Base-by-base conservation (phyloP, 2,888 invertebrate genomes). In the Hyalella azteca region DNA sequence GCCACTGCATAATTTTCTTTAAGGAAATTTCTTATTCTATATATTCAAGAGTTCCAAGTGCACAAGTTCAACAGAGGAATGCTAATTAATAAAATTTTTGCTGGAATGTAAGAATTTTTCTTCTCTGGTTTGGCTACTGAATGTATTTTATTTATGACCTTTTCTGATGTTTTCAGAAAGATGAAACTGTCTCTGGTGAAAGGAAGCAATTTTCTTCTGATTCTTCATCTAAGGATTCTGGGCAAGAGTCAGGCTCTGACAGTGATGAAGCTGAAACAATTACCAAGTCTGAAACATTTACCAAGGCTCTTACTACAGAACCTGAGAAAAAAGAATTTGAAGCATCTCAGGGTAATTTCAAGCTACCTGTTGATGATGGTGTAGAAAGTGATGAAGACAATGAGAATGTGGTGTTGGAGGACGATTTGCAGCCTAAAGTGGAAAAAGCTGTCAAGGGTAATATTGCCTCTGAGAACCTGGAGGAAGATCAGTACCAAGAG, bases 341-440 rank as follows among this genome's bases (percentile, higher is more conserved):
- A 13, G n/a, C 1, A 19, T 19, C 39, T 15, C 7, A 66, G 11
- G 19, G 4, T 45, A 15, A 9, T 45, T 11, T 45, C 36, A 36
- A 36, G 32, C 66, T 19, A 19, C 36, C 66, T 15, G 29, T 19
- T 36, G 13, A 19, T 11, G 19, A 7, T 36, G 66, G 66, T 4
- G 66, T 36, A 36, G 66, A 66, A 36, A 66, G 66, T 75, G 75
- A 75, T 75, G 75, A 75, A 75, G 75, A 75, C 40, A 75, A 75
- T 75, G 75, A 75, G 45, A 75, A 75, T 45, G 75, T 45, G 11
- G 36, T 66, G 11, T 36, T 66, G 36, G 66, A 66, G 19, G 66
- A 66, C 36, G 29, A 19, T 36, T n/a, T n/a, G 36, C 15, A n/a
- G 3, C 4, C 66, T 13, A 36, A 36, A 36, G 36, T n/a, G 19